These are phyloP conservation scores for Drosophila kikkawai DNA, from an alignment of 1,140 invertebrate species.

Conservation along the genomic window DNA sequence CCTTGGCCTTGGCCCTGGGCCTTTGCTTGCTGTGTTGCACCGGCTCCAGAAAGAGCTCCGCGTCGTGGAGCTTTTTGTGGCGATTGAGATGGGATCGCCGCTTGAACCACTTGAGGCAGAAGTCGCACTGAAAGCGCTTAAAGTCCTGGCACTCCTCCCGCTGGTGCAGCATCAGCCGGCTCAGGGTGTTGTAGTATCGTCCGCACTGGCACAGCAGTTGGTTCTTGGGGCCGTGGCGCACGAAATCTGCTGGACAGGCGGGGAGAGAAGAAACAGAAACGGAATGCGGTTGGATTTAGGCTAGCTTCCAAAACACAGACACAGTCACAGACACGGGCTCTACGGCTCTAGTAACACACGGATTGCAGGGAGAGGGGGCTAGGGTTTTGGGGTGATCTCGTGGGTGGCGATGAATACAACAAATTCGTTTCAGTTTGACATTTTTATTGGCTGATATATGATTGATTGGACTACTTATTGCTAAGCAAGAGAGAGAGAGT, in stretches of 20 bases:
- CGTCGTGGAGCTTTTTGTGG: constrained; percentile 66
- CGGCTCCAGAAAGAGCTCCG: constrained; percentile 44
- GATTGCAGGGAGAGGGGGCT: constrained; percentile 5
- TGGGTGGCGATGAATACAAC: constrained; percentile 54
- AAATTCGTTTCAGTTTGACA: constrained; percentile 54
- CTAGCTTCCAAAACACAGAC: constrained; percentile 35
- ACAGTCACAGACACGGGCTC: constrained; percentile 1
- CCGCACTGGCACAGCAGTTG: constrained; percentile 72
- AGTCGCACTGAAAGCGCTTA: constrained; percentile 70
- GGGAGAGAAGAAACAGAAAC: constrained; percentile 40
- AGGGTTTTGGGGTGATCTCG: constrained; percentile 20
- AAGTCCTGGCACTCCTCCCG: constrained; percentile 76
- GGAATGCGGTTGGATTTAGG: constrained; percentile 35
- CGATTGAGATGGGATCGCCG: constrained; percentile 70
- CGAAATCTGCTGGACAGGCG: constrained; percentile 37
- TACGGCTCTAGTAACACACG: constrained; percentile 14
- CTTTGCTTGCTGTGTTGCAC: constrained; percentile 33
- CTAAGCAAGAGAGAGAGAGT: constrained; percentile 21
- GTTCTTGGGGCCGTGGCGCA: constrained; percentile 62
- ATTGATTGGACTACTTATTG: constrained; percentile 45
- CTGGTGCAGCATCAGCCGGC: constrained; percentile 64
- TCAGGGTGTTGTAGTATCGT: constrained; percentile 69
- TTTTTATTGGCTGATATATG: constrained; percentile 57
- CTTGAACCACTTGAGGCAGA: constrained; percentile 75
- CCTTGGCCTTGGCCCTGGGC: constrained; percentile 8